phyloP scores from a whole-genome alignment of 1,140 invertebrate species.

The Drosophila kurseongensis region DNA sequence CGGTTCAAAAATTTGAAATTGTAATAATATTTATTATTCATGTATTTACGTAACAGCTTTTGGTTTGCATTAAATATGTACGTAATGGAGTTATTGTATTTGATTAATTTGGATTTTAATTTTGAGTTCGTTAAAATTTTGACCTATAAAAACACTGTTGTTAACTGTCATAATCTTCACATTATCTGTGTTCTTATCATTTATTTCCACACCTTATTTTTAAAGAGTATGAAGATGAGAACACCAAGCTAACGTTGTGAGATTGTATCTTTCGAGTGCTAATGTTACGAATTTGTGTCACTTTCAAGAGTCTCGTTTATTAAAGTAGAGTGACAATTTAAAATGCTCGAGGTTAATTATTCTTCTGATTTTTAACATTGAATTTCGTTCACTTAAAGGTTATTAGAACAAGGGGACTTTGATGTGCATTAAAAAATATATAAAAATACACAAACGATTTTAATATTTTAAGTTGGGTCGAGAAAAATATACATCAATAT shows the following conservation, averaged over 20 bases:
- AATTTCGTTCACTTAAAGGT: too few relatives aligned
- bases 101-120: too few relatives aligned
- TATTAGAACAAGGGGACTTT: too few relatives aligned
- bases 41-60: too few relatives aligned
- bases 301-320: slow-evolving; percentile 11
- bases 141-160: neutral
- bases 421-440: too few relatives aligned
- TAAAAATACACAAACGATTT: too few relatives aligned
- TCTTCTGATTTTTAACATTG: neutral
- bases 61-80: too few relatives aligned
- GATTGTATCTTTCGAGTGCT: slow-evolving; percentile 25
- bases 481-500: too few relatives aligned
- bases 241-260: slow-evolving; percentile 12
- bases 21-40: too few relatives aligned
- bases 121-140: neutral
- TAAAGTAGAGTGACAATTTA: neutral
- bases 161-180: neutral
- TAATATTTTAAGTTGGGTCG: too few relatives aligned
- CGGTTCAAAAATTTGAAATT: too few relatives aligned
- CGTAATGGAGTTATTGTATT: too few relatives aligned
- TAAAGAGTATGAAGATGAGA: slow-evolving; percentile 4
- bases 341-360: neutral
- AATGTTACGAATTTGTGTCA: slow-evolving; percentile 7
- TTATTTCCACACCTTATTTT: neutral
- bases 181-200: slow-evolving; percentile 8